phyloP scores from a whole-genome alignment of 2,113 vertebrate species.

The Mormyrus iriodes region DNA sequence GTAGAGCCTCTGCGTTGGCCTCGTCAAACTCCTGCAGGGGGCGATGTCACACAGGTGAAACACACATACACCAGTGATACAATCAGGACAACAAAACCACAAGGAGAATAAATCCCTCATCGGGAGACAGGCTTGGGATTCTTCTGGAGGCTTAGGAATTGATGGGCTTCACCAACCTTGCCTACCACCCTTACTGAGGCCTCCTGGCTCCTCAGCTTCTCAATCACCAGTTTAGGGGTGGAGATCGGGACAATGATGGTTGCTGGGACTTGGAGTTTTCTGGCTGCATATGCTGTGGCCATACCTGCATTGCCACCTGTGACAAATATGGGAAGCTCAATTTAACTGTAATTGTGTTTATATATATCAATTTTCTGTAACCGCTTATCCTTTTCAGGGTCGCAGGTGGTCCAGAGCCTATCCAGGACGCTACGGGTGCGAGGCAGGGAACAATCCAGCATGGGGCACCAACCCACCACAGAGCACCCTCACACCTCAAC shows the following conservation, averaged over 20 bases:
- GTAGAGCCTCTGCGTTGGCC: slow-evolving; percentile 59
- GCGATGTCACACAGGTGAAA: neutral
- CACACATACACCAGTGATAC: neutral
- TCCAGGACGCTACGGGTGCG: too few species aligned
- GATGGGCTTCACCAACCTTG: slow-evolving; percentile 44
- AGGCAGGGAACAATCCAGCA: too few species aligned
- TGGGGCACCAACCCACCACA: too few species aligned
- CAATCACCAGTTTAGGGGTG: slow-evolving; percentile 51
- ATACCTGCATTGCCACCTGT: slow-evolving; percentile 70
- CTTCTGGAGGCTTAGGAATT: neutral
- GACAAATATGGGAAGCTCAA: slow-evolving; percentile 9
- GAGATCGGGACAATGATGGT: slow-evolving; percentile 62
- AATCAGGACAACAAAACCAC: neutral
- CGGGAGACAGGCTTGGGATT: neutral
- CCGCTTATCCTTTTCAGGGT: too few species aligned
- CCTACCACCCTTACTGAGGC: slow-evolving; percentile 57
- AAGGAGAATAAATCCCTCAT: neutral
- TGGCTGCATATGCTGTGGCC: slow-evolving; percentile 61
- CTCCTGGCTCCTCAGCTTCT: slow-evolving; percentile 57
- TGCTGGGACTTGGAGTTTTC: slow-evolving; percentile 59
- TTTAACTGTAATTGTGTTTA: neutral
- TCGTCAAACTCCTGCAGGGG: slow-evolving; percentile 67
- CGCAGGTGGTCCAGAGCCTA: too few species aligned
- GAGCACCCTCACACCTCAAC: too few species aligned
- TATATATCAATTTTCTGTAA: too few species aligned